These are phyloP conservation scores for Hylia prasina DNA, from an alignment of 2,113 vertebrate genomes.

Conservation along the genomic window DNA sequence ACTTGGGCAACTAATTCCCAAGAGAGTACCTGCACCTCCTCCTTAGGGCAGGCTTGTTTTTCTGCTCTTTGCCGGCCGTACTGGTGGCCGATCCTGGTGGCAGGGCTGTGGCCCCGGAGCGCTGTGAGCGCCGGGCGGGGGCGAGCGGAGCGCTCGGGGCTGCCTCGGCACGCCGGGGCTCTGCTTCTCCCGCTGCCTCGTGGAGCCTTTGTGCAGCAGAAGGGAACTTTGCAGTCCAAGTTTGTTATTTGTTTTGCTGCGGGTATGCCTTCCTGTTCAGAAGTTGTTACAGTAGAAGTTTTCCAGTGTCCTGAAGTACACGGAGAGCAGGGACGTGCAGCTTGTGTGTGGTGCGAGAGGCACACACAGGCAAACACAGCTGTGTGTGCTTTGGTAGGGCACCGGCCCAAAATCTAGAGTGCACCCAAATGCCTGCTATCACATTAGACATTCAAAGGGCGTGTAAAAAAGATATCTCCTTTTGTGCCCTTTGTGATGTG, in stretches of 20 bases:
- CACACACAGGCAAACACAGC: background rate
- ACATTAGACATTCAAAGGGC: background rate
- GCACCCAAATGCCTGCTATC: background rate
- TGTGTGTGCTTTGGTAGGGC: background rate
- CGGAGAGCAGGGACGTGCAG: fast-evolving
- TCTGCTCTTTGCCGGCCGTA: no score
- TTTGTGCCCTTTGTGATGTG: background rate
- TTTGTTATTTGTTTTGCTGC: background rate
- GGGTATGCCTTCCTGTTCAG: background rate
- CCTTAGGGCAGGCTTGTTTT: background rate
- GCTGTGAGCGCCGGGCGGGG: no score
- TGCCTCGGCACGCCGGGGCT: background rate
- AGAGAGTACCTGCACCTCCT: background rate
- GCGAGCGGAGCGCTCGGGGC: no score
- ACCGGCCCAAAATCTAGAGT: background rate
- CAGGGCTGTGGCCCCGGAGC: no score
- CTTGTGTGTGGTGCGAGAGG: background rate
- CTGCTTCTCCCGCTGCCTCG: background rate
- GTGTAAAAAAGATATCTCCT: fast-evolving
- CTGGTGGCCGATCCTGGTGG: no score
- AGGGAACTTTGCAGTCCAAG: background rate
- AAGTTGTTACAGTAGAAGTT: background rate
- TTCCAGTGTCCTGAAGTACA: background rate
- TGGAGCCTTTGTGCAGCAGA: background rate
- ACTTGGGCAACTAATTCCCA: background rate